Percentiles rank a stretch among this genome's conserved stretches.
phyloP scores from a whole-genome alignment of 1,140 invertebrate genomes.

The Diachasmimorpha longicaudata region DNA sequence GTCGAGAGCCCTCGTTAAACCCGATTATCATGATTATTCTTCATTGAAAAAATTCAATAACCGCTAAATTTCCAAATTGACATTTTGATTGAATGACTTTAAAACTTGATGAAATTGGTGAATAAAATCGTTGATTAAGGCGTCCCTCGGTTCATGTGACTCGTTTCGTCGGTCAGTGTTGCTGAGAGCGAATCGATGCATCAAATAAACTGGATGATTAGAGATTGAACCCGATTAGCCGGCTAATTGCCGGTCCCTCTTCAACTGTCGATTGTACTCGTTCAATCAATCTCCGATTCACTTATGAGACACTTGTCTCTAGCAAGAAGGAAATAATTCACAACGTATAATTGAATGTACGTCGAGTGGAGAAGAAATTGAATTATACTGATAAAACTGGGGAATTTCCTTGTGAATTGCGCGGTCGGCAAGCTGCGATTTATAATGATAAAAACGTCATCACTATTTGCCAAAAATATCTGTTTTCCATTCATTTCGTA shows the following conservation, averaged over 20 bases:
- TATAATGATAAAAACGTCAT: no score
- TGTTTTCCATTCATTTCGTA: no score
- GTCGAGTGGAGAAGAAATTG: neutral
- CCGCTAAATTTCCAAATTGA: neutral
- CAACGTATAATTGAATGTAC: neutral
- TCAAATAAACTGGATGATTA: neutral
- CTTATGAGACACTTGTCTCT: neutral
- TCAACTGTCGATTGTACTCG: neutral
- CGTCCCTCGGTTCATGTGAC: neutral
- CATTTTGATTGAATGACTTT: neutral
- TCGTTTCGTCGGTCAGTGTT: neutral
- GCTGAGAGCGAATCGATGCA: neutral
- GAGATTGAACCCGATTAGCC: conserved; percentile 2
- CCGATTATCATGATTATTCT: neutral
- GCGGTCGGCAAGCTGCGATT: neutral
- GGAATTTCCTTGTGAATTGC: neutral
- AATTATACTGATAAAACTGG: neutral
- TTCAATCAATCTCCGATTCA: neutral
- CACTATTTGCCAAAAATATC: no score
- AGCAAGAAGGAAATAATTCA: neutral
- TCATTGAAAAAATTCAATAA: neutral
- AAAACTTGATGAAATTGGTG: neutral
- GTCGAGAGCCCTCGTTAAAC: neutral
- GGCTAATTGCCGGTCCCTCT: neutral
- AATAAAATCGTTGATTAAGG: neutral